Base-by-base conservation (phyloP, 2,113 vertebrate species). In the Carassius gibelio region DNA sequence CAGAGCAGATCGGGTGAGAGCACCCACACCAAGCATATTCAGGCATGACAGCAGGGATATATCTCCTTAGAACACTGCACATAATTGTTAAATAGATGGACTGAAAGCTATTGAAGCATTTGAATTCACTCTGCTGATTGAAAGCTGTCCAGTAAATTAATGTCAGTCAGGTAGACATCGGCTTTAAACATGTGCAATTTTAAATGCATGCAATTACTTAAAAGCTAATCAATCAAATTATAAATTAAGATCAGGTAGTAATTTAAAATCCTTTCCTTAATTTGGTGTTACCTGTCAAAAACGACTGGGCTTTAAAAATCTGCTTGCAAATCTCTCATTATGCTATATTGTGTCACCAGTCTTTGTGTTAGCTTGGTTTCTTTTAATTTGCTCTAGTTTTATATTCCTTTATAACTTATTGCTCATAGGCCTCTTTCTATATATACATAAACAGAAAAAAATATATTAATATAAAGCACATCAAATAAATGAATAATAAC, bases 401-500 rank as follows among this genome's bases (percentile, higher is more conserved):
- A 11, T 50, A 50, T 50, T 50, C 13, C 48, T 50, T 50, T 50
- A 13, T 13, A 50, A 48, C 45, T 48, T 48, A 48, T 48, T 48
- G 45, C 2, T 48, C 45, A 48, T 48, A 48, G 45, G 45, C 10
- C 45, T 45, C 30, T 30, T 30, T 30, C 1, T 30, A 30, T 30
- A 30, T 30, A 30, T 30, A 30, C 76, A 48, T 76, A 26, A 13
- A 64, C 23, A 66, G 14, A 66, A 0, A 66, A 14, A 66, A 14
- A 0, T 62, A 7, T 68, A 69, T 38, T 66, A 79, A 64, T 9
- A 34, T 68, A 15, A 81, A 68, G 30, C 8, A 26, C 3, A 83
- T 85, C 82, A 79, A 68, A 80, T 59, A 45, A 38, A 74, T 75
- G 30, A 55, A 15, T 78, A n/a, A 85, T 69, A 38, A 21, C 8